phyloP scores from a whole-genome alignment of 2,113 vertebrate genomes.

The Ifrita kowaldi region DNA sequence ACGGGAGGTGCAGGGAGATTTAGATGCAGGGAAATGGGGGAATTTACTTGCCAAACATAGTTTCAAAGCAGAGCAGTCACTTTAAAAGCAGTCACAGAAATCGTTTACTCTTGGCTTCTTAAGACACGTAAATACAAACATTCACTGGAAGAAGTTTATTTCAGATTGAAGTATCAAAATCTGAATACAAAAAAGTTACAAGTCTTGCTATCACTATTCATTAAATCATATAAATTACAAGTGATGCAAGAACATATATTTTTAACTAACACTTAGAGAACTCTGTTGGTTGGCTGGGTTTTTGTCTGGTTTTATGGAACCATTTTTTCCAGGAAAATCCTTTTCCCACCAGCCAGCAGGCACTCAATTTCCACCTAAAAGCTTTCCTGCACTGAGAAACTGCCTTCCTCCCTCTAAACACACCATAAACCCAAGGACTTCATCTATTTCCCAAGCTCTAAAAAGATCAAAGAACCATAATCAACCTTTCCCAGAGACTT shows the following conservation, averaged over 20 bases:
- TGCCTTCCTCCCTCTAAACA: not conserved
- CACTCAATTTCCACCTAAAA: not conserved
- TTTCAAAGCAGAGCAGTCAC: not conserved
- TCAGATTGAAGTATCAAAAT: not conserved
- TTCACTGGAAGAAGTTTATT: not conserved
- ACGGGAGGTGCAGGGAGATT: not conserved
- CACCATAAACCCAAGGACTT: not conserved
- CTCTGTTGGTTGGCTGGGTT: not conserved
- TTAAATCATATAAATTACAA: not conserved
- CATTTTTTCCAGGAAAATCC: not conserved
- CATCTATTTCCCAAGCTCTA: not conserved
- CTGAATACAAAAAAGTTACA: not conserved
- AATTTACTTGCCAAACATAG: rapidly evolving
- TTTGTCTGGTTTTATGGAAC: not conserved
- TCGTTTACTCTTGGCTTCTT: rapidly evolving
- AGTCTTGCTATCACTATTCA: not conserved
- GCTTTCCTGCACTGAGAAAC: not conserved
- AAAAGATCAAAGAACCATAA: not conserved
- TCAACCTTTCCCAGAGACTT: not conserved
- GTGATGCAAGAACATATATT: rapidly evolving
- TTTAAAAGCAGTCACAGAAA: not conserved
- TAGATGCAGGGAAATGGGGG: not conserved
- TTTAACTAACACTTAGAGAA: rapidly evolving
- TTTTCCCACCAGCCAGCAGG: no score
- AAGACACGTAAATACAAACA: not conserved